Base-by-base conservation (phyloP, 2,888 invertebrate genomes). In the Hypomecis atomaria region DNA sequence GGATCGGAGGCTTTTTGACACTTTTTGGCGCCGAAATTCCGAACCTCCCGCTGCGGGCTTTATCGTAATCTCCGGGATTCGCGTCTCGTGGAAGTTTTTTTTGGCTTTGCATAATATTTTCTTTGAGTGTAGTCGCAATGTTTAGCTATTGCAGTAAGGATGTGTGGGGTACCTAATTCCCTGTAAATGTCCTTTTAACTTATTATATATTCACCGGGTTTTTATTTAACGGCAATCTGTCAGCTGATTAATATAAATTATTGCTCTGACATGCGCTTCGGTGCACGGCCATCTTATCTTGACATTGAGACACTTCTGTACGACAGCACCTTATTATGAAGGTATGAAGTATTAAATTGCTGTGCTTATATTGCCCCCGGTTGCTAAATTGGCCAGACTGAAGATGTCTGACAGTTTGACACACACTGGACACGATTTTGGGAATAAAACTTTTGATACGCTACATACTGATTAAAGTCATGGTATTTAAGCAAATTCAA, bases 31-130 rank as follows among this genome's bases (percentile, higher is more conserved):
- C 81, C 84, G 76, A 69, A 68, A 64, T 23, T 23, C 68, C 60
- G 55, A 71, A 71, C 76, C 78, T 78, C 86, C 85, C 74, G 76
- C 78, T 73, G 77, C 62, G 74, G 66, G 61, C 71, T 64, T 83
- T 86, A 85, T 86, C 85, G 81, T 77, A 79, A 85, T 86, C 82
- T 83, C 56, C 59, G 70, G 79, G 76, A 79, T 84, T 79, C 80
- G 71, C 75, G 76, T 78, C 80, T 78, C 70, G 67, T 64, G 64
- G 75, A 9, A 9, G 68, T 74, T 63, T 76, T 76, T 78, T 71
- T 78, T 77, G 74, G 73, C 68, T 77, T 75, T 72, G 72, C 68
- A 77, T 77, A 74, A 82, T 78, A 79, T 78, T 82, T 74, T 77
- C 33, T 53, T 57, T 53, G 42, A 53, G 49, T 62, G 68, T 75